Evolutionary conservation across 1,140 invertebrate species (phyloP).

Genomic region (Callitettix versicolor): DNA sequence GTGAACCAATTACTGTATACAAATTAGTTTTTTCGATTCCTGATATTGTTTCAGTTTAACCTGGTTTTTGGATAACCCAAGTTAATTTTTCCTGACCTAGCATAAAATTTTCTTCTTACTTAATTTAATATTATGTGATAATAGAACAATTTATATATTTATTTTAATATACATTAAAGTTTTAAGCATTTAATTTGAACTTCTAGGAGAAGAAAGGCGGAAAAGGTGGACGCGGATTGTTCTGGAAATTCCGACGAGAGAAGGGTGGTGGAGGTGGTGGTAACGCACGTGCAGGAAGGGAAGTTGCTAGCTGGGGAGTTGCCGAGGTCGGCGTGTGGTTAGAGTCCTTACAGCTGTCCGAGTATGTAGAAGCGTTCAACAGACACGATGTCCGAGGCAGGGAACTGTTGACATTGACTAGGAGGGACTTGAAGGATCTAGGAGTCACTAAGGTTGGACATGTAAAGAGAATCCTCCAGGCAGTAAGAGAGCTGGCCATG

Average conservation of each 20-base stretch:
- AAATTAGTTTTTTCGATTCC: too few species aligned
- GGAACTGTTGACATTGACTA: slow-evolving; percentile 75
- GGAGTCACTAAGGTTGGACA: slow-evolving; percentile 90
- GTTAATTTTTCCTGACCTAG: too few species aligned
- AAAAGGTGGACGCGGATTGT: slow-evolving; percentile 37
- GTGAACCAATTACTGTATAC: too few species aligned
- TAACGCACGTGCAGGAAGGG: slow-evolving; percentile 20
- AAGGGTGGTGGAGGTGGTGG: slow-evolving; percentile 24
- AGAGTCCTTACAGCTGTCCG: slow-evolving; percentile 72
- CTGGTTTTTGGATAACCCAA: too few species aligned
- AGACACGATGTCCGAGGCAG: slow-evolving; percentile 84
- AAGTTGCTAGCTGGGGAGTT: slow-evolving; percentile 34
- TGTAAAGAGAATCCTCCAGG: slow-evolving; percentile 85
- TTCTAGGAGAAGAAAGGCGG: slow-evolving; percentile 41
- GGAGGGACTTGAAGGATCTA: slow-evolving; percentile 77
- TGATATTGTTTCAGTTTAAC: too few species aligned
- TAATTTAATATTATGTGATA: too few species aligned
- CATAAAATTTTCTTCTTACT: too few species aligned
- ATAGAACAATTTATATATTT: too few species aligned
- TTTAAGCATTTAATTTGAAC: too few species aligned
- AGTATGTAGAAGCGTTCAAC: slow-evolving; percentile 77
- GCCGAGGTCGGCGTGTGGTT: slow-evolving; percentile 62
- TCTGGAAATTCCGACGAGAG: slow-evolving; percentile 44
- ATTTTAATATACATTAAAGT: too few species aligned
- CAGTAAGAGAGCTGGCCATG: slow-evolving; percentile 69